Percentiles rank a stretch among this genome's conserved stretches.
Conservation (phyloP, 2,113 vertebrate genomes). For the Zosterops japonicus region DNA sequence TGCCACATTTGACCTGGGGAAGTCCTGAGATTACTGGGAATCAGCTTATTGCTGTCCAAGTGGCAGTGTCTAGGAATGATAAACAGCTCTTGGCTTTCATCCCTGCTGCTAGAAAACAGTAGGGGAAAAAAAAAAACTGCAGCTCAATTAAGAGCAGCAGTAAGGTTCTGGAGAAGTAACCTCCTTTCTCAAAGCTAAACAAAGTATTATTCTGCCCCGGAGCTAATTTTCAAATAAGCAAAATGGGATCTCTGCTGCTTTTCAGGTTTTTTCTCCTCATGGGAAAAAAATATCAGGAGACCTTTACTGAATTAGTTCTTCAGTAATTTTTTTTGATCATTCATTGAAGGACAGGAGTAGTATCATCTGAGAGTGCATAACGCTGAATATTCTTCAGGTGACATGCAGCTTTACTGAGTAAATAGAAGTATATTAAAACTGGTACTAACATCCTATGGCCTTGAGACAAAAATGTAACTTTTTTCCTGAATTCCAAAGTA, state of each 20-base stretch:
- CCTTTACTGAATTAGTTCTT: background rate
- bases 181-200: background rate
- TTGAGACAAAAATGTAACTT: accelerated
- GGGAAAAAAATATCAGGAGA: background rate
- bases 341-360: background rate
- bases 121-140: background rate
- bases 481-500: background rate
- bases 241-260: background rate
- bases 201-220: background rate
- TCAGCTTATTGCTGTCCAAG: background rate
- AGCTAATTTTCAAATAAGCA: background rate
- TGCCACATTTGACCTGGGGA: background rate
- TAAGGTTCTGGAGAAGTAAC: background rate
- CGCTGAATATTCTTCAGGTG: background rate
- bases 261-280: background rate
- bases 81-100: background rate
- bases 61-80: background rate
- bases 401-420: background rate
- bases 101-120: background rate
- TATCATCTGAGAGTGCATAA: background rate
- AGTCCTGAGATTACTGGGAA: background rate
- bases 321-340: background rate
- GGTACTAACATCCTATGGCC: background rate
- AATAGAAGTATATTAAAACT: background rate
- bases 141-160: background rate